Base-by-base conservation (phyloP, 2,797 vertebrate genomes). In the Anomalospiza imberbis region DNA sequence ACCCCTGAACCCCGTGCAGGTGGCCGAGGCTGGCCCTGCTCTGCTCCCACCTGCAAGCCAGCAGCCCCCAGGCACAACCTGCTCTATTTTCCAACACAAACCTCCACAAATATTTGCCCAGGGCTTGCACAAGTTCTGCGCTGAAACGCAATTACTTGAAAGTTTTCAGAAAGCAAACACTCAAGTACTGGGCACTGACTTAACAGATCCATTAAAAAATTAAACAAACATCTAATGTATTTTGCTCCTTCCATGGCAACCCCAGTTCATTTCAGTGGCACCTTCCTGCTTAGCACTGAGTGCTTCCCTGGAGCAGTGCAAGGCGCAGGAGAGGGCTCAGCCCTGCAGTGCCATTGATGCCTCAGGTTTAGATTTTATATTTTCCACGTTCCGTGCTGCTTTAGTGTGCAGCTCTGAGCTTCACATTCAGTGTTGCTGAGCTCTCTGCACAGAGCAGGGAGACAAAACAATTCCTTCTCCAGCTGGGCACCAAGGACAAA, bases 131-230 rank as follows among this genome's bases (percentile, higher is more conserved):
- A 17, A 74, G 34, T 70, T 71, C 91, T 42, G 65, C 2, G 0
- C 54, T 22, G 25, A 91, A 91, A 96, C 1, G 31, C 83, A 94
- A 88, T 86, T 77, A 74, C 91, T 44, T 55, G 42, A 4, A 81
- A 95, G 89, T 94, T 91, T 94, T 88, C 95, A 72, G 85, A 88
- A 68, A 86, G 90, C 88, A 96, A 95, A 96, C 91, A 94, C n/a
- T 7, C 47, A 90, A 85, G 88, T 36, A 31, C 5, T 58, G 83
- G 74, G 85, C 82, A 61, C 85, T 19, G 91, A 31, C 89, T 91
- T 91, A 91, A 93, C 82, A 90, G 88, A 96, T 7, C 82, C 85
- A 93, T 96, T 94, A 81, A 65, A 80, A 72, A 93, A 82, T 66
- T 68, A 77, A 83, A 89, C 71, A 82, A 91, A 72, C 85, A 84